phyloP scores from a whole-genome alignment of 2,888 invertebrate genomes.

The Cephus spinipes region DNA sequence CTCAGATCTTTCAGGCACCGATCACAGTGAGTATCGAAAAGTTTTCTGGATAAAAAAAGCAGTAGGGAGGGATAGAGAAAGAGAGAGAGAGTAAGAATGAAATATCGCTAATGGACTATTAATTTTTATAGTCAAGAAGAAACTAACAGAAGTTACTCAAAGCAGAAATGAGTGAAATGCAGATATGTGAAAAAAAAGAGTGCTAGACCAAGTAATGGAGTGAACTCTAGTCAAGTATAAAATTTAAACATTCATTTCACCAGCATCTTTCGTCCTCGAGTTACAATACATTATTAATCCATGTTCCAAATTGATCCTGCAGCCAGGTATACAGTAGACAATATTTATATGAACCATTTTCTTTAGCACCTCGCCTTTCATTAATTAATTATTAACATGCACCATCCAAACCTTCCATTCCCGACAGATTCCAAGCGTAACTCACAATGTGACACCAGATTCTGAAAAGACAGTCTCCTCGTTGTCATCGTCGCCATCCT shows the following conservation, averaged over 20 bases:
- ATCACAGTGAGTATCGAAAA: slow-evolving; percentile 29
- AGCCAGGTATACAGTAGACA: neutral
- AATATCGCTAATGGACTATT: slow-evolving; percentile 39
- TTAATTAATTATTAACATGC: neutral
- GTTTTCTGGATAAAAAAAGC: slow-evolving; percentile 22
- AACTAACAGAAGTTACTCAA: neutral
- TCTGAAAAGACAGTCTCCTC: neutral
- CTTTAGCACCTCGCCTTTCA: neutral
- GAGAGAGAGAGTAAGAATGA: slow-evolving; percentile 12
- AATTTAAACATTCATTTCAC: neutral
- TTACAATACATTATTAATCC: neutral
- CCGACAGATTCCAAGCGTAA: neutral
- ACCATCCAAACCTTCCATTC: neutral
- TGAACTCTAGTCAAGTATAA: neutral
- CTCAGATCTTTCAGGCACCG: slow-evolving; percentile 27
- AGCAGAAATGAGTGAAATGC: neutral
- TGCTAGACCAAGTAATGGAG: neutral
- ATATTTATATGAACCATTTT: neutral
- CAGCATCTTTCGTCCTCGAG: neutral
- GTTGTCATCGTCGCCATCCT: neutral
- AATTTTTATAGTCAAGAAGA: slow-evolving; percentile 32
- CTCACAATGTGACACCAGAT: neutral
- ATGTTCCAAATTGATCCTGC: neutral
- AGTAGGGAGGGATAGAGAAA: slow-evolving; percentile 18
- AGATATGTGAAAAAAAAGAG: neutral